Conservation (phyloP, 1,140 invertebrate genomes). For the Theocolax elegans region DNA sequence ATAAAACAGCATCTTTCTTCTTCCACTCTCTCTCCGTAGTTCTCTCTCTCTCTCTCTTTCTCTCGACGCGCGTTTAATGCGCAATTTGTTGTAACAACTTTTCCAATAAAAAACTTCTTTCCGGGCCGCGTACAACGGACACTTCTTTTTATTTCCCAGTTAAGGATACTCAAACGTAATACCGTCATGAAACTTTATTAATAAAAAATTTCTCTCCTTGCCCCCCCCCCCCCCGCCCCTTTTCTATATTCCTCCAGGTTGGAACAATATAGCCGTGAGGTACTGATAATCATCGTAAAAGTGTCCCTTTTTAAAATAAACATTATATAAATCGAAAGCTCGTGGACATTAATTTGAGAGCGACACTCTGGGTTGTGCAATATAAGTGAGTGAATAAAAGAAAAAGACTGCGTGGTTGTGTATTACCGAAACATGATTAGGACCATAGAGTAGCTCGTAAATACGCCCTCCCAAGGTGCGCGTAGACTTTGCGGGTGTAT, state of each 20-base stretch:
- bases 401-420: slow-evolving; percentile 19
- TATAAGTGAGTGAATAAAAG: slow-evolving; percentile 16
- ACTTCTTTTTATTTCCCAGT: slow-evolving; percentile 23
- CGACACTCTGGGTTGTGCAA: neutral
- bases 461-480: slow-evolving; percentile 35
- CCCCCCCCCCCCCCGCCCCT: neutral
- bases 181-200: slow-evolving; percentile 38
- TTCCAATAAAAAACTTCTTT: slow-evolving; percentile 53
- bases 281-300: slow-evolving; percentile 36
- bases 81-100: slow-evolving; percentile 50
- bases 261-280: neutral
- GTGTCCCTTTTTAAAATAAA: slow-evolving; percentile 33
- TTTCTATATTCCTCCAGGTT: neutral
- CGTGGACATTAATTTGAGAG: slow-evolving; percentile 14
- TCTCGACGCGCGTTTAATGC: slow-evolving; percentile 24
- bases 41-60: neutral
- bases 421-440: slow-evolving; percentile 34
- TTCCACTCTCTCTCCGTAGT: too few relatives aligned
- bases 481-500: slow-evolving; percentile 11
- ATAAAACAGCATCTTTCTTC: slow-evolving; percentile 30
- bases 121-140: neutral
- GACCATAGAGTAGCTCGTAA: slow-evolving; percentile 21
- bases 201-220: slow-evolving; percentile 30
- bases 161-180: slow-evolving; percentile 34
- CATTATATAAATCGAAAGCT: slow-evolving; percentile 11